Evolutionary conservation across 1,140 invertebrate genomes (phyloP).

Genomic region (Trichogramma pretiosum): DNA sequence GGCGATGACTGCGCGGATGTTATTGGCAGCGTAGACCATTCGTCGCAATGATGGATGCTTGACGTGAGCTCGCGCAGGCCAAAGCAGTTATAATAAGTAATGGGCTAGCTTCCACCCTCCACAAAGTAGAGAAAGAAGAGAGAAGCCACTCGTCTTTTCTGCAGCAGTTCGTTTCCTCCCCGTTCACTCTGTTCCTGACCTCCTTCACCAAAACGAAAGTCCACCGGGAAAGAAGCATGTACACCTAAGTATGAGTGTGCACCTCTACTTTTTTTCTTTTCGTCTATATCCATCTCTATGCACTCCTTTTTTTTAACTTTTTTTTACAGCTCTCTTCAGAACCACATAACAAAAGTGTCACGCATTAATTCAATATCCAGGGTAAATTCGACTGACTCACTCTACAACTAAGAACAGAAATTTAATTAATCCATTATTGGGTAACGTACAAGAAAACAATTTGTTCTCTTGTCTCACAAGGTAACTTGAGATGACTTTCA

Average conservation of each 20-base stretch:
- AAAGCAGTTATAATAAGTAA: conserved; percentile 47
- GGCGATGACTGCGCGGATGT: conserved; percentile 46
- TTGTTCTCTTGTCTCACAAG: no score
- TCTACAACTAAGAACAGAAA: no score
- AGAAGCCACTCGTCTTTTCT: conserved; percentile 36
- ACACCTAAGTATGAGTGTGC: no score
- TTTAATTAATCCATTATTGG: no score
- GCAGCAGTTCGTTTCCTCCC: conserved; percentile 21
- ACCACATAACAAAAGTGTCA: conserved; percentile 41
- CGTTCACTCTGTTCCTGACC: no score
- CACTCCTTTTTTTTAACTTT: conserved; percentile 4
- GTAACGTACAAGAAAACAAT: no score
- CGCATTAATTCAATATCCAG: conserved; percentile 45
- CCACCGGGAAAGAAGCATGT: neutral
- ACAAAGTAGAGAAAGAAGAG: conserved; percentile 18
- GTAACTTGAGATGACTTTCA: no score
- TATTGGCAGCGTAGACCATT: conserved; percentile 46
- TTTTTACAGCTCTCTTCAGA: conserved; percentile 24
- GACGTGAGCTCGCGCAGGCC: conserved; percentile 38
- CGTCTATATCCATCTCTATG: neutral
- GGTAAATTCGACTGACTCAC: conserved; percentile 46
- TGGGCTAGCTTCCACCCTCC: conserved; percentile 36
- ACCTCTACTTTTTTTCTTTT: neutral
- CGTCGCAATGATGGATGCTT: conserved; percentile 46
- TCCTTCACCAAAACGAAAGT: neutral